Base-by-base conservation (phyloP, 2,888 invertebrate genomes). In the Sisyra nigra region DNA sequence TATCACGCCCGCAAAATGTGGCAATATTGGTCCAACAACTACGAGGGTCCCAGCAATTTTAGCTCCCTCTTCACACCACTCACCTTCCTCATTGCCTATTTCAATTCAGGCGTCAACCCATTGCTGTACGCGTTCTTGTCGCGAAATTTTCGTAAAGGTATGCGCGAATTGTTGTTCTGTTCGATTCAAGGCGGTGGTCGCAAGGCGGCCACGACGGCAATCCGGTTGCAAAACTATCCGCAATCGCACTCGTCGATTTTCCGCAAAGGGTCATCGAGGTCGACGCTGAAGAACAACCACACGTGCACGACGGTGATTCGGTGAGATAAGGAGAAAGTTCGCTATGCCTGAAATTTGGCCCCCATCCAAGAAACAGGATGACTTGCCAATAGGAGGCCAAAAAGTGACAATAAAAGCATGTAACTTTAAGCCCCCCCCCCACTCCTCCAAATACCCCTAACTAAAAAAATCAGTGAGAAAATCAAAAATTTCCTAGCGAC, bases 1-100 rank as follows among this genome's bases (percentile, higher is more conserved):
- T 84, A 85, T 63, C 91, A 92, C 63, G 83, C 81, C 1, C 71
- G 89, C 33, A 86, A 86, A 59, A 76, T 87, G 71, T 86, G 87
- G 82, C 82, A 84, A 57, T 81, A 84, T 61, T 87, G 83, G 83
- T 60, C 60, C 32, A 47, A 54, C 8, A 51, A 52, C 44, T 42
- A 42, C 19, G 15, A 29, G 13, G 42, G 42, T n/a, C 17, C n/a
- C 14, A 42, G 42, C 10, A 33, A 42, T 11, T 58, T 63, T 39
- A 61, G 65, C 35, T 58, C 58, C 3, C 53, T 63, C 34, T 54
- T 71, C 31, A 68, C 71, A 2, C 71, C 73, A 1, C 56, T 68
- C 31, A 69, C 71, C 3, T 72, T 68, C 51, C 59, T 74, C 17
- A 56, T 73, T 45, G 60, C 73, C 46, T 76, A 72, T 51, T 57